Percentiles rank a stretch among this genome's conserved stretches.
Evolutionary conservation across 2,113 vertebrate genomes (phyloP).

Genomic region (Chlamydotis undulata): DNA sequence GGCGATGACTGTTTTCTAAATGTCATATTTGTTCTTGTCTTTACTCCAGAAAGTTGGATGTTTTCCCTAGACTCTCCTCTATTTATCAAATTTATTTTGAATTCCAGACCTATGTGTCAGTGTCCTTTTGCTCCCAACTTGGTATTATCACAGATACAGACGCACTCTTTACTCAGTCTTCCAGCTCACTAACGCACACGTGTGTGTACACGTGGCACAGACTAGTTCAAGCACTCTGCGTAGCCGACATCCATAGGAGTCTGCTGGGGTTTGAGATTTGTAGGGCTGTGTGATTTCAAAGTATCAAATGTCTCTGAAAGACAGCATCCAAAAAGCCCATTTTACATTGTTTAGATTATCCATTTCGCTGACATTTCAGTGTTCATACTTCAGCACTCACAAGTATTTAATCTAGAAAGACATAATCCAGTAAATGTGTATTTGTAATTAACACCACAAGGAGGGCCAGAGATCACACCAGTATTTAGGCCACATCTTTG

Average conservation of each 20-base stretch:
- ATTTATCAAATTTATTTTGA: not conserved
- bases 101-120: not conserved
- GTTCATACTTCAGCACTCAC: not conserved
- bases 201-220: not conserved
- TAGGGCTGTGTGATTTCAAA: not conserved
- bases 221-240: not conserved
- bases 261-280: not conserved
- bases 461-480: not conserved
- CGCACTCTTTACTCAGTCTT: not conserved
- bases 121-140: not conserved
- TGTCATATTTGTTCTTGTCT: not conserved
- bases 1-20: not conserved
- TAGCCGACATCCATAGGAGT: not conserved
- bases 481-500: not conserved
- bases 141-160: not conserved
- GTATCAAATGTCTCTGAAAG: not conserved
- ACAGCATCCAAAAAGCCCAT: not conserved
- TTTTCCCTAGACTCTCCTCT: not conserved
- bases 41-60: not conserved
- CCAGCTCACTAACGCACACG: not conserved
- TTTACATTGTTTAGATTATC: not conserved
- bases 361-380: not conserved
- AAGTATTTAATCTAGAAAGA: not conserved
- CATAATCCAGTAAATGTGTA: not conserved
- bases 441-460: not conserved